These are phyloP conservation scores for Craterocephalus amniculus DNA, from an alignment of 2,797 vertebrate genomes.

Conservation along the genomic window DNA sequence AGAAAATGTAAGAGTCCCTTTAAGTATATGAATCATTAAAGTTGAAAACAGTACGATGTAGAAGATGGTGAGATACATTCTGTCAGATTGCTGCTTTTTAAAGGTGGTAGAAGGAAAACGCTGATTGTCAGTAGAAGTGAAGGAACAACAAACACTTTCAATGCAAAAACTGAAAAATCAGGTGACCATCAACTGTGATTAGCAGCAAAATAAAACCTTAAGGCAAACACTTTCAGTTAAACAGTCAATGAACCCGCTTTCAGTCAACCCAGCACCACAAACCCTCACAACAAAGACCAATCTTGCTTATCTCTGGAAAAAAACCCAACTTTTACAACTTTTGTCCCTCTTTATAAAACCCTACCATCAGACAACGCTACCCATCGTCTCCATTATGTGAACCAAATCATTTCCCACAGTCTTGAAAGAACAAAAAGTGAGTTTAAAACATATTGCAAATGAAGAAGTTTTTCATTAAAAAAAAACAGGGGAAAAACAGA, in stretches of 20 bases:
- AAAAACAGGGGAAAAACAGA: neutral
- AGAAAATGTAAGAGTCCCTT: constrained; percentile 51
- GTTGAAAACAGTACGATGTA: constrained; percentile 12
- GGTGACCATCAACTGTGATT: constrained; percentile 43
- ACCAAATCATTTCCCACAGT: neutral
- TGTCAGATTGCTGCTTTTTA: constrained; percentile 25
- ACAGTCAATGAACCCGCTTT: constrained; percentile 47
- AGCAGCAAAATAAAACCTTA: constrained; percentile 73
- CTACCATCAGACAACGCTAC: neutral
- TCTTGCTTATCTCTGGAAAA: constrained; percentile 20
- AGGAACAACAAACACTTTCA: constrained; percentile 1
- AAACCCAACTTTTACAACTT: neutral
- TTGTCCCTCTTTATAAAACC: neutral
- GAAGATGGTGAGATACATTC: constrained; percentile 32
- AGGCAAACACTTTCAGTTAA: constrained; percentile 70
- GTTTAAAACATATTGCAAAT: constrained; percentile 12
- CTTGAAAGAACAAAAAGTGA: constrained; percentile 5
- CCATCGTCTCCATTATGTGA: neutral
- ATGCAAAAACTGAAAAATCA: constrained; percentile 16
- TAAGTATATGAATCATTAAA: constrained; percentile 17
- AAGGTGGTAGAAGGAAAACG: constrained; percentile 48
- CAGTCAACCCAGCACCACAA: constrained; percentile 31
- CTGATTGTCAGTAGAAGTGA: constrained; percentile 69
- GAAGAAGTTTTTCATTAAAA: constrained; percentile 2
- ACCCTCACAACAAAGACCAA: constrained; percentile 8